Percentiles rank a stretch among this genome's conserved stretches.
Evolutionary conservation across 2,888 invertebrate species (phyloP).

Genomic region (Margaritifera margaritifera): DNA sequence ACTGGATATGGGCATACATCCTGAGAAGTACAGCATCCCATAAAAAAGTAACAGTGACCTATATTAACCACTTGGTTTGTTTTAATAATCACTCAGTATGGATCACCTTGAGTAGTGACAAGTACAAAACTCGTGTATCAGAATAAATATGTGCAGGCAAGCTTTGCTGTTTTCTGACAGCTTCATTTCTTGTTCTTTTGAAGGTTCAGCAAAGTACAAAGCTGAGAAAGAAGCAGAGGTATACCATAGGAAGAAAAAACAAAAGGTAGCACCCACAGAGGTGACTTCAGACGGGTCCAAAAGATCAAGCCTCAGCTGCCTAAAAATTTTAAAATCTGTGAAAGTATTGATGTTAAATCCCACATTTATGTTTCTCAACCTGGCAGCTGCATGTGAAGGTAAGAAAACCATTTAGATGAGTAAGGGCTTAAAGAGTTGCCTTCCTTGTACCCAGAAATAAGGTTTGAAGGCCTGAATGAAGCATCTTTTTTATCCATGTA

Average conservation of each 20-base stretch:
- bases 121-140: too few relatives aligned
- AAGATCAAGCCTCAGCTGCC: constrained; percentile 29
- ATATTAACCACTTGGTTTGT: not conserved
- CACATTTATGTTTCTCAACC: constrained; percentile 70
- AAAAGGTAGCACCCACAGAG: constrained; percentile 3
- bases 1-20: too few relatives aligned
- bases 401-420: not conserved
- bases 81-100: not conserved
- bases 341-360: constrained; percentile 66
- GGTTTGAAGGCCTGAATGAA: too few relatives aligned
- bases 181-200: constrained; percentile 2
- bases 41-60: too few relatives aligned
- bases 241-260: constrained; percentile 38
- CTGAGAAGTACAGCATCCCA: too few relatives aligned
- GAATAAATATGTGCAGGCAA: not conserved
- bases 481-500: too few relatives aligned
- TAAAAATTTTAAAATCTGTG: constrained; percentile 57
- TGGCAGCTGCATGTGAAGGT: constrained; percentile 76
- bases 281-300: constrained; percentile 5
- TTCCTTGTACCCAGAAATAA: too few relatives aligned
- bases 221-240: constrained; percentile 63
- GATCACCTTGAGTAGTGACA: constrained; percentile 13
- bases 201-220: constrained; percentile 67
- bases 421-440: not conserved
- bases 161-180: not conserved